These are phyloP conservation scores for Tenthredo mesomela DNA, from an alignment of 2,888 invertebrate species.

Conservation along the genomic window DNA sequence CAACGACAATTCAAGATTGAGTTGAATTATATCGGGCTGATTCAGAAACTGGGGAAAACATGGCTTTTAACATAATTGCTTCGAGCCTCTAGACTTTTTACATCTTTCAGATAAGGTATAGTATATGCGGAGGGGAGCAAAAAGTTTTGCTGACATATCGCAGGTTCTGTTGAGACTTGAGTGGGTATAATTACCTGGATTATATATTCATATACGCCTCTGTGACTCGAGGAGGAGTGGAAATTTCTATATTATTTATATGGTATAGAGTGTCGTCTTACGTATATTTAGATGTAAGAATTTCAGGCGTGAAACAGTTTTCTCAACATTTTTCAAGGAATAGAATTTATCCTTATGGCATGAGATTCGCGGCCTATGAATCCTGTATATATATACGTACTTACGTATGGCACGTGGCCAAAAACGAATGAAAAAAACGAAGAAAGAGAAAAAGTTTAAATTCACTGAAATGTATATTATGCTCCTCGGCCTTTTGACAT, in stretches of 20 bases:
- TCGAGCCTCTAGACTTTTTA: not conserved
- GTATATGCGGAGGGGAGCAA: not conserved
- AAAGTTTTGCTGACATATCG: conserved; percentile 15
- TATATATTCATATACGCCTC: not conserved
- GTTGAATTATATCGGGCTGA: not conserved
- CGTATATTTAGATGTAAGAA: too few species aligned
- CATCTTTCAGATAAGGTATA: not conserved
- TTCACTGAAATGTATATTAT: not conserved
- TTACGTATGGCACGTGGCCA: conserved; percentile 28
- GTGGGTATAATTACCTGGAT: conserved; percentile 13
- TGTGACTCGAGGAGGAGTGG: not conserved
- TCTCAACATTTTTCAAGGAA: not conserved
- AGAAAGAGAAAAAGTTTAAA: not conserved
- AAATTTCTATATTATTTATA: not conserved
- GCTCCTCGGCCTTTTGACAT: not conserved
- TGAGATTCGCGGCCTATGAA: not conserved
- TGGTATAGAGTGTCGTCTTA: not conserved
- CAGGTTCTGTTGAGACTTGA: not conserved
- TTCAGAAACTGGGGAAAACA: not conserved
- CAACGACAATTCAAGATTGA: not conserved
- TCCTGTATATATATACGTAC: not conserved
- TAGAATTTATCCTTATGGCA: not conserved
- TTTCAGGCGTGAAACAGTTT: not conserved
- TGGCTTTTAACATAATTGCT: conserved; percentile 14
- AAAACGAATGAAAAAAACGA: not conserved